These are phyloP conservation scores for Synanthedon andrenaeformis DNA, from an alignment of 2,888 invertebrate species.

Conservation along the genomic window DNA sequence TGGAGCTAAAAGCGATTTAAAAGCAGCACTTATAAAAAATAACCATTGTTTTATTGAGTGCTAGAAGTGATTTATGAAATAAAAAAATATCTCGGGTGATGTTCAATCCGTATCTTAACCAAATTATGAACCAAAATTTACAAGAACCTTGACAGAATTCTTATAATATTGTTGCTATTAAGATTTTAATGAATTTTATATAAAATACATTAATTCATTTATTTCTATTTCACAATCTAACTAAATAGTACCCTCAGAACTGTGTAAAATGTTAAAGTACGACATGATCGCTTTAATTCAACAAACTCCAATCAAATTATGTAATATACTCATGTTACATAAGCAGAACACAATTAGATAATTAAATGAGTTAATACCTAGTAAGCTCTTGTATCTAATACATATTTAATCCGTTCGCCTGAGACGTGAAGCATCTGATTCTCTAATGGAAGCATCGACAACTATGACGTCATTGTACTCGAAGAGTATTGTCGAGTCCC, in stretches of 20 bases:
- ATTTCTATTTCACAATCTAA: too few species aligned
- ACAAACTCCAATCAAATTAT: background rate
- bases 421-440: background rate
- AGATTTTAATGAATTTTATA: too few species aligned
- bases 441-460: constrained; percentile 2
- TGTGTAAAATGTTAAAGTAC: too few species aligned
- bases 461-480: constrained; percentile 3
- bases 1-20: background rate
- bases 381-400: background rate
- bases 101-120: background rate
- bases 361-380: background rate
- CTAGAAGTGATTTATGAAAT: background rate
- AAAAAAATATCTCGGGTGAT: background rate
- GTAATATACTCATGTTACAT: background rate
- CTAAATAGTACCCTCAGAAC: too few species aligned
- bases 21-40: background rate
- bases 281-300: too few species aligned
- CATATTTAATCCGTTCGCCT: background rate
- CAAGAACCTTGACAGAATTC: too few species aligned
- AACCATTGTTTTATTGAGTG: background rate
- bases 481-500: background rate
- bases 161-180: too few species aligned
- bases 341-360: background rate
- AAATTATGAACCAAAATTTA: too few species aligned
- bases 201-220: too few species aligned